These are phyloP conservation scores for Pelobates cultripes DNA, from an alignment of 2,797 vertebrate species.

Conservation along the genomic window DNA sequence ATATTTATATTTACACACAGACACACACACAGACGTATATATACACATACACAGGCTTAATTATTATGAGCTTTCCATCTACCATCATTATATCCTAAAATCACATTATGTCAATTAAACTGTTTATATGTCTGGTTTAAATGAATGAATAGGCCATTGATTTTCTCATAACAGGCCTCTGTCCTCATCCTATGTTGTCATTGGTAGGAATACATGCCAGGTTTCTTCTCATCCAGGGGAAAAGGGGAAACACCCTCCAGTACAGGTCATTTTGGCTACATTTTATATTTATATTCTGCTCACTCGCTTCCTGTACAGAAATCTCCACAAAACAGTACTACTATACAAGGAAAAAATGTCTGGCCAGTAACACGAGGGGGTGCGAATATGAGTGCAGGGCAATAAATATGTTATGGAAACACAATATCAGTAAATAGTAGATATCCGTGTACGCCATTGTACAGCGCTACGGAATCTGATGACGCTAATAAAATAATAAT, in stretches of 20 bases:
- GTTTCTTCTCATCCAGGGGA: conserved; percentile 39
- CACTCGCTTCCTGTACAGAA: conserved; percentile 41
- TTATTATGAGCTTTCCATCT: background rate
- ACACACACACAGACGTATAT: too few species aligned
- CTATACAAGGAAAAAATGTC: conserved; percentile 29
- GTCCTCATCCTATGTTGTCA: conserved; percentile 41
- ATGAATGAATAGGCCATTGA: conserved; percentile 47
- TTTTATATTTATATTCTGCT: conserved; percentile 35
- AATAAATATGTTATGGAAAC: background rate
- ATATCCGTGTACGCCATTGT: too few species aligned
- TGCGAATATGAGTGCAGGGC: background rate
- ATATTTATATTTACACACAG: too few species aligned
- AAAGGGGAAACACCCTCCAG: conserved; percentile 49
- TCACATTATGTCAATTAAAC: conserved; percentile 23
- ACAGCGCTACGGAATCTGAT: too few species aligned
- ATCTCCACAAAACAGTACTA: conserved; percentile 21
- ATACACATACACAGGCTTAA: background rate
- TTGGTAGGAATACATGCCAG: conserved; percentile 16
- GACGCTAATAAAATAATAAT: too few species aligned
- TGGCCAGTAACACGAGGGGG: background rate
- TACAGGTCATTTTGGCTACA: conserved; percentile 35
- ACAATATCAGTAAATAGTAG: too few species aligned
- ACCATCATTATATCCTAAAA: conserved; percentile 10
- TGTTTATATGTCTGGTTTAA: conserved; percentile 22
- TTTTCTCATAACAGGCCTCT: conserved; percentile 40